Percentiles rank a stretch among this genome's conserved stretches.
Conservation (phyloP, 2,888 invertebrate genomes). For the Drosophila falleni region DNA sequence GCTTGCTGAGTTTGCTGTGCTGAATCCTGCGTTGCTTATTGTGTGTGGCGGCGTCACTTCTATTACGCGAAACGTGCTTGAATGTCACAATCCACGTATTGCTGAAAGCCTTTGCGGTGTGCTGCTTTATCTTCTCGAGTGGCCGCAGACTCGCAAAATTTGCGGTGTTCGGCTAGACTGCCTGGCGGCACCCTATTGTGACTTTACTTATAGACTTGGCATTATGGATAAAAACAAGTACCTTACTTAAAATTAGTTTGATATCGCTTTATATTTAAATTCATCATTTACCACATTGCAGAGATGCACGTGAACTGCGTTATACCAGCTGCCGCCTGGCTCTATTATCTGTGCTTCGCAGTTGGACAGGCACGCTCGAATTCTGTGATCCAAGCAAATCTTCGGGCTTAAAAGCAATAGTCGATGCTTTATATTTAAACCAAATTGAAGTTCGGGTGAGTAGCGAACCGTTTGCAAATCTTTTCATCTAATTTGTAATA, state of each 20-base stretch:
- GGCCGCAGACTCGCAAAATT: slow-evolving; percentile 91
- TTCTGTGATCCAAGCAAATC: slow-evolving; percentile 92
- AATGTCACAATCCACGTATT: slow-evolving; percentile 94
- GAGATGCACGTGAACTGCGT: slow-evolving; percentile 92
- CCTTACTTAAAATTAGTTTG: slow-evolving; percentile 30
- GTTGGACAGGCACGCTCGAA: slow-evolving; percentile 96
- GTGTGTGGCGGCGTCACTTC: slow-evolving; percentile 93
- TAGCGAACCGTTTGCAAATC: slow-evolving; percentile 54
- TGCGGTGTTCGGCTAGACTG: slow-evolving; percentile 93
- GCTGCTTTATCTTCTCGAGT: slow-evolving; percentile 93
- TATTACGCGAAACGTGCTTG: slow-evolving; percentile 92
- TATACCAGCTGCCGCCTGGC: slow-evolving; percentile 95
- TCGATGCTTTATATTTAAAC: slow-evolving; percentile 93
- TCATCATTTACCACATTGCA: slow-evolving; percentile 67
- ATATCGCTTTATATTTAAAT: not conserved
- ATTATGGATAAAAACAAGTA: slow-evolving; percentile 91
- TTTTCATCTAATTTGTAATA: too few relatives aligned
- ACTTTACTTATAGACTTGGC: slow-evolving; percentile 92
- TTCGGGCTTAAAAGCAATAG: slow-evolving; percentile 91
- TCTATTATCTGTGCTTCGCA: slow-evolving; percentile 93
- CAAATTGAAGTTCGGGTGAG: slow-evolving; percentile 95
- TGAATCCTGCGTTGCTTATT: slow-evolving; percentile 93
- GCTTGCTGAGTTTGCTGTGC: slow-evolving; percentile 94
- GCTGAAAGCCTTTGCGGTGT: slow-evolving; percentile 96
- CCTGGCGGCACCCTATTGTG: slow-evolving; percentile 97